Evolutionary conservation across 2,888 invertebrate genomes (phyloP).

Genomic region (Bhutanitis thaidina): DNA sequence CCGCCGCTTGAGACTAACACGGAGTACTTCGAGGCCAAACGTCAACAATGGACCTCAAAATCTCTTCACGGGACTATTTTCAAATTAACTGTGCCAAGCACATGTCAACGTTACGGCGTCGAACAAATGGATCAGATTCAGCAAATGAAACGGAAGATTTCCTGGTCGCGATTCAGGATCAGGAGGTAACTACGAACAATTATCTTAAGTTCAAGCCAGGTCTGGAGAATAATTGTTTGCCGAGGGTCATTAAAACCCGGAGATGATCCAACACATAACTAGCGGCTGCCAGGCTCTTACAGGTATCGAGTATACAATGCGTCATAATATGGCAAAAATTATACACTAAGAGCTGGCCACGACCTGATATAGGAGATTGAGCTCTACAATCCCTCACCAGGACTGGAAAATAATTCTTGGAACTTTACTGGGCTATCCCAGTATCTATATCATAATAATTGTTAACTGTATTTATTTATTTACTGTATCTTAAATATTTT

Average conservation of each 20-base stretch:
- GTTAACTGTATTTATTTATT: too few species aligned
- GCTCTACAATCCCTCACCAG: background rate
- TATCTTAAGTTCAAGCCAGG: too few species aligned
- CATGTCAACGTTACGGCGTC: background rate
- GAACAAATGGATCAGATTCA: background rate
- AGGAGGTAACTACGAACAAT: too few species aligned
- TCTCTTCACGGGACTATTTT: background rate
- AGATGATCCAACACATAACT: background rate
- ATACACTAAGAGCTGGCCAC: background rate
- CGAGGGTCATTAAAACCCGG: background rate
- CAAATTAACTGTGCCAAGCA: background rate
- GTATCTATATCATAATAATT: too few species aligned
- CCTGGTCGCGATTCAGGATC: too few species aligned
- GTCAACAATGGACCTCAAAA: background rate
- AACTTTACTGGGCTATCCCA: too few species aligned
- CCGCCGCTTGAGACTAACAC: background rate
- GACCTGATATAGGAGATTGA: background rate
- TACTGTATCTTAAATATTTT: too few species aligned
- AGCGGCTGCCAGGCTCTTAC: background rate
- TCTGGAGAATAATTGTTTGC: background rate
- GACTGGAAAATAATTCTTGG: too few species aligned
- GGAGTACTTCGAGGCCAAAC: background rate
- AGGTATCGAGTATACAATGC: background rate
- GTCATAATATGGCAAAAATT: background rate
- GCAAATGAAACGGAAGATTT: background rate